Percentiles rank a stretch among this genome's conserved stretches.
These are phyloP conservation scores for Tipula unca DNA, from an alignment of 2,888 invertebrate species.

Conservation along the genomic window DNA sequence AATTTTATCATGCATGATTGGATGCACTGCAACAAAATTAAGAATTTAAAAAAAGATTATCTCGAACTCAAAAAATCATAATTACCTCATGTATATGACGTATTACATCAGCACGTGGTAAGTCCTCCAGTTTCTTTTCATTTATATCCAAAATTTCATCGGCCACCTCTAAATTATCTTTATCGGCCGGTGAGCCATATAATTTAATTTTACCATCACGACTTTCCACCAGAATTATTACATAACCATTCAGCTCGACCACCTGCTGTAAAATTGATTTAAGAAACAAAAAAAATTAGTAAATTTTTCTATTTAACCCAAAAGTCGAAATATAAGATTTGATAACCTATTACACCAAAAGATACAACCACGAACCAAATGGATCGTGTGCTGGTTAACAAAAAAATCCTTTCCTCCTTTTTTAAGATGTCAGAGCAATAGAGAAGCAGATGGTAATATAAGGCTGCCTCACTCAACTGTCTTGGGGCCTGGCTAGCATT, in stretches of 20 bases:
- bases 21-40: constrained; percentile 69
- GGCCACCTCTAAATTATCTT: constrained; percentile 87
- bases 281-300: background rate
- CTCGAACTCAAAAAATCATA: background rate
- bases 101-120: constrained; percentile 85
- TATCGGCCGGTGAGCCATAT: constrained; percentile 87
- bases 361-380: too few relatives aligned
- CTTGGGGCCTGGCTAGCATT: too few relatives aligned
- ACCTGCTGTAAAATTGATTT: constrained; percentile 45
- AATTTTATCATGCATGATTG: constrained; percentile 91
- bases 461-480: too few relatives aligned
- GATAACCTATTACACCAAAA: too few relatives aligned
- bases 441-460: too few relatives aligned
- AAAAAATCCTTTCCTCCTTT: too few relatives aligned
- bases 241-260: constrained; percentile 91
- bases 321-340: too few relatives aligned
- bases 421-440: too few relatives aligned
- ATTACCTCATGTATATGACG: constrained; percentile 90
- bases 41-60: background rate
- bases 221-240: constrained; percentile 88
- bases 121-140: constrained; percentile 84
- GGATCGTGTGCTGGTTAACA: too few relatives aligned
- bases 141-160: constrained; percentile 98
- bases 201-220: constrained; percentile 90
- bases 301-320: background rate